phyloP scores from a whole-genome alignment of 2,113 vertebrate species.

The Dryoscopus gambensis region DNA sequence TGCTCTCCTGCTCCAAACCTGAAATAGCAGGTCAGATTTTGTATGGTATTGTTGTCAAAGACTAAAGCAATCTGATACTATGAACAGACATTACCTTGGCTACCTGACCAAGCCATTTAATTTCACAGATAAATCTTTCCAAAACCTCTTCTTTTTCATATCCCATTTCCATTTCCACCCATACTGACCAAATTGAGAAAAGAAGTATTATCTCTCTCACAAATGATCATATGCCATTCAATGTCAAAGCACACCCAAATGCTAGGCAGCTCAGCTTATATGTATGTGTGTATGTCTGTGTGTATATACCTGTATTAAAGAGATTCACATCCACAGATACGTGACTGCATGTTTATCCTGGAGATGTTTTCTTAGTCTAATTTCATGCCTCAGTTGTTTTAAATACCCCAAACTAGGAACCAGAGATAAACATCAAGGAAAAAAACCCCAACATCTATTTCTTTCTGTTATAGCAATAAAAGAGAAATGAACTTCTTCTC shows the following conservation, averaged over 20 bases:
- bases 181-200: not conserved
- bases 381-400: not conserved
- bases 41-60: not conserved
- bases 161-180: not conserved
- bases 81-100: not conserved
- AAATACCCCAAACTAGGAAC: not conserved
- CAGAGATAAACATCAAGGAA: not conserved
- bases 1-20: not conserved
- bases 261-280: not conserved
- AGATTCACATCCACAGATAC: not conserved
- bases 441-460: not conserved
- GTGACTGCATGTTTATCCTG: not conserved
- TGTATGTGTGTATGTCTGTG: accelerated
- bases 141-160: not conserved
- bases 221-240: not conserved
- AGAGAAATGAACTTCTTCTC: not conserved
- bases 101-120: not conserved
- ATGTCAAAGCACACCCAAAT: not conserved
- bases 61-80: not conserved
- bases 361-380: not conserved
- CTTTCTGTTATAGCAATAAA: not conserved
- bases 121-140: not conserved
- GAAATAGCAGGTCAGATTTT: not conserved
- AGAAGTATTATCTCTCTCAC: not conserved
- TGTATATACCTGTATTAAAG: not conserved